Evolutionary conservation across 2,888 invertebrate genomes (phyloP).

Genomic region (Hybos culiciformis): DNA sequence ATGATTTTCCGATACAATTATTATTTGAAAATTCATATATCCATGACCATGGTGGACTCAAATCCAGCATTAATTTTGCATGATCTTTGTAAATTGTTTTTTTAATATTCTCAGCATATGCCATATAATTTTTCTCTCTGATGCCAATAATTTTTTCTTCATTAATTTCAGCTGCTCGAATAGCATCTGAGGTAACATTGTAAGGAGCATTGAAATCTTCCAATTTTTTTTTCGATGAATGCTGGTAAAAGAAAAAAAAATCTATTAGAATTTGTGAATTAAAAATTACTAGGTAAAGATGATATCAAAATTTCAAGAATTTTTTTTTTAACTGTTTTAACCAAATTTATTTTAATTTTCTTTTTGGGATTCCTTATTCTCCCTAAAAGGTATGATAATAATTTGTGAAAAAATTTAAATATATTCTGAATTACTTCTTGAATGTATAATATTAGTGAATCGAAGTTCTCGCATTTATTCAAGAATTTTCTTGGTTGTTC

Average conservation of each 20-base stretch:
- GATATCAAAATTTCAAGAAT: not conserved
- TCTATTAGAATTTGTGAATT: not conserved
- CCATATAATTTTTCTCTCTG: slow-evolving; percentile 8
- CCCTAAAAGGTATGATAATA: not conserved
- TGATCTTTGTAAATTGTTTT: slow-evolving; percentile 12
- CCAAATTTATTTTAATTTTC: too few relatives aligned
- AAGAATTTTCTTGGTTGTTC: not conserved
- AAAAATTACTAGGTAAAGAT: too few relatives aligned
- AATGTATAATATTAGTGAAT: not conserved
- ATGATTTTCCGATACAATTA: slow-evolving; percentile 14
- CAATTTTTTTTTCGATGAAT: slow-evolving; percentile 2
- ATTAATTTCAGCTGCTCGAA: slow-evolving; percentile 8
- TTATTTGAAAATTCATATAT: slow-evolving; percentile 18
- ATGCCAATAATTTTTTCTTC: slow-evolving; percentile 9
- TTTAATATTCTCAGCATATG: slow-evolving; percentile 3
- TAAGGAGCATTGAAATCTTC: slow-evolving; percentile 14
- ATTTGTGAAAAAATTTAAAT: not conserved
- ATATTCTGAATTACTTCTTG: not conserved
- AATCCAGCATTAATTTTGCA: slow-evolving; percentile 15
- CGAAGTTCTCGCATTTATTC: not conserved
- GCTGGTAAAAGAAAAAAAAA: not conserved
- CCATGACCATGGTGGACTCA: slow-evolving; percentile 22
- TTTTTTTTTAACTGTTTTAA: not conserved
- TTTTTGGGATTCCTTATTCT: too few relatives aligned
- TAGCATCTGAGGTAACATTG: slow-evolving; percentile 10